Conservation (phyloP, 2,888 invertebrate species). For the Heliconius ismenius region DNA sequence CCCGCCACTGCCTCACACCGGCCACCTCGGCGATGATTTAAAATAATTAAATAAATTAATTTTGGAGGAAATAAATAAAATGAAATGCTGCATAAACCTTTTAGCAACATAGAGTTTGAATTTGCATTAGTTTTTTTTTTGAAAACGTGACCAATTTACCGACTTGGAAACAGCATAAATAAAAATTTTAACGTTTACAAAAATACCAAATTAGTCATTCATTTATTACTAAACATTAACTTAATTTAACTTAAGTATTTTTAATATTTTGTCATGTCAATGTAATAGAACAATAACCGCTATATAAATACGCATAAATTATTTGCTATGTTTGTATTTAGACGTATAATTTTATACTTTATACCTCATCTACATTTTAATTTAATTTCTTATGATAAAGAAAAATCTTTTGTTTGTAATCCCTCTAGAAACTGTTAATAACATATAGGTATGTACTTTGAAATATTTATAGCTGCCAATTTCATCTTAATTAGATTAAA, state of each 20-base stretch:
- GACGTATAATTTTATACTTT: not conserved
- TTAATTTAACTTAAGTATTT: not conserved
- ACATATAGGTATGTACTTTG: no score
- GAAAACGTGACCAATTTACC: not conserved
- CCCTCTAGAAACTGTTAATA: not conserved
- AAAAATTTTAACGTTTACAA: not conserved
- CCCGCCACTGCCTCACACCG: no score
- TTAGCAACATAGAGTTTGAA: not conserved
- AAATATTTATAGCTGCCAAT: no score
- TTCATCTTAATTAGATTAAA: no score
- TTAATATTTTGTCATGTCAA: not conserved
- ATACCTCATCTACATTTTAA: not conserved
- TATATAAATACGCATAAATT: not conserved
- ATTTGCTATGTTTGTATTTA: not conserved
- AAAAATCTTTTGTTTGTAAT: not conserved
- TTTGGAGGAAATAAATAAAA: not conserved
- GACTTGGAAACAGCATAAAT: not conserved
- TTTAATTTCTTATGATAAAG: not conserved
- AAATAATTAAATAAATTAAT: conserved; percentile 6
- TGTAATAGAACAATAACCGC: not conserved
- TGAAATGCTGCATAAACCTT: not conserved
- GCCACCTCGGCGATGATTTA: not conserved
- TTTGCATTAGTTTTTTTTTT: not conserved
- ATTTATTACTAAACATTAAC: not conserved
- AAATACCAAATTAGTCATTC: not conserved